Conservation (phyloP, 2,797 vertebrate species). For the Ctenopoma kingsleyae region DNA sequence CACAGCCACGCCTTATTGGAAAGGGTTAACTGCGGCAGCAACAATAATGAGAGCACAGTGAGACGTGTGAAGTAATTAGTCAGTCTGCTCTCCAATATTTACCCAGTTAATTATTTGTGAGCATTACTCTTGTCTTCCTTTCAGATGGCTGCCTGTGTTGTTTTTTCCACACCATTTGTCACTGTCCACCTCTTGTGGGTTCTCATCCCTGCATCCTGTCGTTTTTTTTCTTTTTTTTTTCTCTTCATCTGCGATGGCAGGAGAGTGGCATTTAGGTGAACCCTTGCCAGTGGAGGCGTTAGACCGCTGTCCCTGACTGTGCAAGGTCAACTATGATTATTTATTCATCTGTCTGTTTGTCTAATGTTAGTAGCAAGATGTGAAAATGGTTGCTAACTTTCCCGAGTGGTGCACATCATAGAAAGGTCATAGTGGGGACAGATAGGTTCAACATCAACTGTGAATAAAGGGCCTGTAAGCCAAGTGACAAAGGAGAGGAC, state of each 20-base stretch:
- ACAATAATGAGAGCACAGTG: constrained; percentile 87
- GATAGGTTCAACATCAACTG: constrained; percentile 35
- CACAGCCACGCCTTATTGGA: constrained; percentile 58
- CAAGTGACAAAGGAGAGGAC: constrained; percentile 27
- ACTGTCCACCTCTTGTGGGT: constrained; percentile 84
- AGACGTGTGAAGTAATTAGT: constrained; percentile 89
- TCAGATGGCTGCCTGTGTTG: constrained; percentile 85
- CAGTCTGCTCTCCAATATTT: constrained; percentile 88
- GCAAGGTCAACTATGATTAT: constrained; percentile 82
- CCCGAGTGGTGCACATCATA: constrained; percentile 46
- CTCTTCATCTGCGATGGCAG: constrained; percentile 51
- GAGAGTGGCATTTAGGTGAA: constrained; percentile 80
- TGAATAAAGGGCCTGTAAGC: constrained; percentile 39
- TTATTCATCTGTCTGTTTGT: constrained; percentile 80
- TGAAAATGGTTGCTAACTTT: constrained; percentile 76
- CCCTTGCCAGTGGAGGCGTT: constrained; percentile 78
- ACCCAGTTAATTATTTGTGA: constrained; percentile 90
- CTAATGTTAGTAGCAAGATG: constrained; percentile 67
- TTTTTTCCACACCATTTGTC: constrained; percentile 88
- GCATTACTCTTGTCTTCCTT: constrained; percentile 87
- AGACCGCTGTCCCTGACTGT: constrained; percentile 75
- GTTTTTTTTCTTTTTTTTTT: constrained; percentile 36
- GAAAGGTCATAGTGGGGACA: constrained; percentile 60
- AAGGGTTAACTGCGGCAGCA: constrained; percentile 83
- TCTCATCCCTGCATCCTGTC: constrained; percentile 66